These are phyloP conservation scores for Caenorhabditis inopinata DNA, from an alignment of 1,140 invertebrate genomes.

Conservation along the genomic window DNA sequence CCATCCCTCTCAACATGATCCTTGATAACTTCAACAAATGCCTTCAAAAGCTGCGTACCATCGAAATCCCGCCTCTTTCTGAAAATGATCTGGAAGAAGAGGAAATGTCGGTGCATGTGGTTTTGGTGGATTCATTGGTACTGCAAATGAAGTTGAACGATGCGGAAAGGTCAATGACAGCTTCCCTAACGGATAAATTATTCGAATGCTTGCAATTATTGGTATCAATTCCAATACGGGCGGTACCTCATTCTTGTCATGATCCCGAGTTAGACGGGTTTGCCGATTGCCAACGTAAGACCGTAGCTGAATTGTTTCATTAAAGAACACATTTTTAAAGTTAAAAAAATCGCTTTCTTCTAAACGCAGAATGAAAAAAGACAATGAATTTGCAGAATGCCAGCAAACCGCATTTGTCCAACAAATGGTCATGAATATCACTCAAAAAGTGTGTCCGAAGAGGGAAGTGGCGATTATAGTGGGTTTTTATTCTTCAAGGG, in stretches of 20 bases:
- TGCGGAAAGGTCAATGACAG: slow-evolving; percentile 77
- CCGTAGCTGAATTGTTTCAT: too few relatives aligned
- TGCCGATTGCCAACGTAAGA: slow-evolving; percentile 76
- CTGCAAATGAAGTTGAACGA: slow-evolving; percentile 95
- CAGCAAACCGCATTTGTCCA: slow-evolving; percentile 89
- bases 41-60: slow-evolving; percentile 72
- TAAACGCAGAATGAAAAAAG: not conserved
- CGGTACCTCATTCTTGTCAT: slow-evolving; percentile 75
- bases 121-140: slow-evolving; percentile 90
- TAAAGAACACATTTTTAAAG: too few relatives aligned
- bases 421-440: slow-evolving; percentile 67
- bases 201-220: slow-evolving; percentile 53
- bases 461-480: slow-evolving; percentile 40
- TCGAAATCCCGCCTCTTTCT: slow-evolving; percentile 70
- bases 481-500: too few relatives aligned
- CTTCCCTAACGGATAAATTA: slow-evolving; percentile 51
- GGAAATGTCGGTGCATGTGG: slow-evolving; percentile 75
- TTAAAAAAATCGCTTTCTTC: too few relatives aligned
- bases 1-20: slow-evolving; percentile 80
- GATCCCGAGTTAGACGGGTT: slow-evolving; percentile 66
- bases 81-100: slow-evolving; percentile 74
- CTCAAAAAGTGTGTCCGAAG: slow-evolving; percentile 35
- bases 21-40: slow-evolving; percentile 85
- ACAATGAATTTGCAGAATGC: slow-evolving; percentile 73
- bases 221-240: slow-evolving; percentile 76